Base-by-base conservation (phyloP, 2,888 invertebrate genomes). In the Eupithecia pulchellata region DNA sequence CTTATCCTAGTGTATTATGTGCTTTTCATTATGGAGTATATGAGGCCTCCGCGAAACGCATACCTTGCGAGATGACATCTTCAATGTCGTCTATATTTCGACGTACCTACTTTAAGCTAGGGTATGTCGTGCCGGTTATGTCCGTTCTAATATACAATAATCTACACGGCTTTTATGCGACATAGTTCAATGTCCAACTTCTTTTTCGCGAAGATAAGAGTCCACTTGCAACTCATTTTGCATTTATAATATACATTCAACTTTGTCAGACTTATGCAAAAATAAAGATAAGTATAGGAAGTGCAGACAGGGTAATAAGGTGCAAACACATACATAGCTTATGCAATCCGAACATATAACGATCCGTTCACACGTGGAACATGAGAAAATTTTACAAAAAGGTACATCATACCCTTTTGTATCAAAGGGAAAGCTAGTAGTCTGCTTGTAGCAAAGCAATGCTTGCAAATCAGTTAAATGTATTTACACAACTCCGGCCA, bases 1-100 rank as follows among this genome's bases (percentile, higher is more conserved):
- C n/a, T n/a, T n/a, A 97, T 97, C 84, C 97, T 97, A 89, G 97
- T 97, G 90, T 5, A 17, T 17, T 17, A 5, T 17, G 17, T 39
- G 97, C 97, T 97, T 87, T 97, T 97, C 0, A 97, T 97, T 84
- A 97, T 97, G 72, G 96, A 96, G 90, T 95, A 97, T n/a, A 81
- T 95, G n/a, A 8, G 8, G n/a, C n/a, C 9, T 42, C n/a, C 5
- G 5, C 17, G 4, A 39, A 39, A 36, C 11, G 17, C 39, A 39
- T 17, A 39, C 39, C 95, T 89, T 97, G 97, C 4, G 95, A 96
- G 79, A 97, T 96, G 64, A 97, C 97, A 0, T 97, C 97, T 81
- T 96, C 96, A 75, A 97, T 96, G 60, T 97, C 97, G 39, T 17
- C 94, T 95, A 84, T 14, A 96, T 96, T 97, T 75, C 96, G 96